Evolutionary conservation across 2,888 invertebrate species (phyloP), one percentile per base, ranked within the genome.

Genomic region (Tenthredo scrophulariae): DNA sequence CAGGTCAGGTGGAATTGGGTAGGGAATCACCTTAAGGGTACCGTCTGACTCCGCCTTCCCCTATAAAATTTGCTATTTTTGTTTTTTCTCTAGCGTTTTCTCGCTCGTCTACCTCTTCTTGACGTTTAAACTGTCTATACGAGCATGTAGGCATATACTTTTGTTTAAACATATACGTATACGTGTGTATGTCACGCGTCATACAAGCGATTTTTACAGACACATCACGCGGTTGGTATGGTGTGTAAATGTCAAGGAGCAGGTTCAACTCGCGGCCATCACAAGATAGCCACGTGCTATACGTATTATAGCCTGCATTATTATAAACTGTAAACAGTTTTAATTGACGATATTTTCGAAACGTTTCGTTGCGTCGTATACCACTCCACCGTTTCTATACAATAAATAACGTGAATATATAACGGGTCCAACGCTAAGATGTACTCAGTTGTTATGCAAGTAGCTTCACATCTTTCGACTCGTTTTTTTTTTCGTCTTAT

Each of bases 181-280:
- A 46, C 7, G 40, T 46, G 46, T 46, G 29, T 75, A 75, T 18
- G 75, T 50, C 72, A 43, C 40, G 37, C 46, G 26, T 75, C 46
- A 46, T 75, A 74, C 22, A 10, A 40, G 4, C 40, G 40, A 74
- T 74, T 74, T 74, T 43, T 43, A 74, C 40, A 83, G 18, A 83
- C 83, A 54, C 50, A 70, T 67, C 83, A 67, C 29, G 67, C 18
- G 65, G 10, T 67, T 70, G 70, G n/a, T 46, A 65, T 58, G 67
- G 46, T 67, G 83, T 43, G 65, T 33, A 83, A 50, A 50, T 83
- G 83, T 83, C 67, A 50, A 70, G 83, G 65, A 83, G 83, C 26
- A 46, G 83, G 67, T 83, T 83, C 80, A 62, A 13, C 33, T 80
- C 37, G 80, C 80, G 65, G 22, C 40, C 40, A 83, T 83, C 83